A percentile compares a stretch with the other conserved stretches of the same genome.
These are phyloP conservation scores for Cavia porcellus DNA, from an alignment of 2,113 vertebrate genomes.

Conservation along the genomic window DNA sequence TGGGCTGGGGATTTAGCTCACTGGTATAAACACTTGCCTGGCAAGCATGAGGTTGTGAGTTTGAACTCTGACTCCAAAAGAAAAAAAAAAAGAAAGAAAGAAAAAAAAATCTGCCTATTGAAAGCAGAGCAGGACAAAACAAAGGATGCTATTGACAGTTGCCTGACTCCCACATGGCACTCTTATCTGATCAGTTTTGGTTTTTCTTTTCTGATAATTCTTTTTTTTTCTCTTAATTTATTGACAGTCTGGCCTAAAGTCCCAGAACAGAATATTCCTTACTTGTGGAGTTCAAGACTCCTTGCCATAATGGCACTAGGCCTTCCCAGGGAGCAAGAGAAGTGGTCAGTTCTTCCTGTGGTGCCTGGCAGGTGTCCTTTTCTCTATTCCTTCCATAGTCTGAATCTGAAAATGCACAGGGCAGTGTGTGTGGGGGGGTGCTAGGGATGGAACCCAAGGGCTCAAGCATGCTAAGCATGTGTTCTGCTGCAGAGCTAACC, in stretches of 20 bases:
- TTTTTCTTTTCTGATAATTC: background rate
- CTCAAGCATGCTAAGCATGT: background rate
- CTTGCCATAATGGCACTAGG: background rate
- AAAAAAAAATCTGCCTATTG: background rate
- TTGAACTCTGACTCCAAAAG: too few species aligned
- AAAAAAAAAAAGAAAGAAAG: too few species aligned
- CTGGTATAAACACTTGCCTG: too few species aligned
- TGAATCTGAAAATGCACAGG: conserved; percentile 14
- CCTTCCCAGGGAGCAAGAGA: conserved; percentile 27
- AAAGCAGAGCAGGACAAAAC: background rate
- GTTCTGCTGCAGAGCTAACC: background rate
- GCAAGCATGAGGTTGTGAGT: too few species aligned
- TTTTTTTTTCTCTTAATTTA: conserved; percentile 29
- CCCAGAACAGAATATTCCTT: conserved; percentile 51
- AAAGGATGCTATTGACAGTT: background rate
- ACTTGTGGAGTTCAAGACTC: background rate
- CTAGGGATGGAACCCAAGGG: background rate
- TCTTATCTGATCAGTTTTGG: background rate
- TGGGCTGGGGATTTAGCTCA: too few species aligned
- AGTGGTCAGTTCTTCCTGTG: background rate
- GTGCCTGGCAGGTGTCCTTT: background rate
- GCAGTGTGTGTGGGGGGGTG: too few species aligned
- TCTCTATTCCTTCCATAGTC: background rate
- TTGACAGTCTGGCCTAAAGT: conserved; percentile 13
- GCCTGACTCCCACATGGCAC: background rate